Evolutionary conservation across 2,797 vertebrate genomes (phyloP).

Genomic region (Anas acuta): DNA sequence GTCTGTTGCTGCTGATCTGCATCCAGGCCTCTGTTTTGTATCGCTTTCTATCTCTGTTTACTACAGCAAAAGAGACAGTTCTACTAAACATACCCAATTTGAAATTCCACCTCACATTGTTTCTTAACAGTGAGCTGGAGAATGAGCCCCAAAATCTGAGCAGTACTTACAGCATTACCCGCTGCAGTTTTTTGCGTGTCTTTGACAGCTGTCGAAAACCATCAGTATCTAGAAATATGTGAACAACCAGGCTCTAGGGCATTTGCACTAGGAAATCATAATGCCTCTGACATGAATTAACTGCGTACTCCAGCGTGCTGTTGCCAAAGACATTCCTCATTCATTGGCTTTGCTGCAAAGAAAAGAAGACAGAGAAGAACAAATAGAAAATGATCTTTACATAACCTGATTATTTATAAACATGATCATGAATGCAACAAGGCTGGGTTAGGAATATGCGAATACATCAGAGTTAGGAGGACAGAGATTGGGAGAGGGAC

Average conservation of each 20-base stretch:
- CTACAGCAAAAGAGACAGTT: not conserved
- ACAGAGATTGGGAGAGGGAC: not conserved
- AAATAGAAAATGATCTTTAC: not conserved
- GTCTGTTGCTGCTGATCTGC: not conserved
- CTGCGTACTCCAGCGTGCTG: slow-evolving; percentile 4
- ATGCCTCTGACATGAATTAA: slow-evolving; percentile 32
- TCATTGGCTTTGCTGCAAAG: not conserved
- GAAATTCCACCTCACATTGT: not conserved
- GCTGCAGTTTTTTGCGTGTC: slow-evolving; percentile 42
- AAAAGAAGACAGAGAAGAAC: not conserved
- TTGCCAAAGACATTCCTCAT: slow-evolving; percentile 50
- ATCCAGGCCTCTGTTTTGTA: not conserved
- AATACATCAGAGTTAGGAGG: not conserved
- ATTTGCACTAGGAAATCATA: slow-evolving; percentile 34
- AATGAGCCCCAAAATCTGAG: not conserved
- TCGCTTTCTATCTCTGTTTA: not conserved
- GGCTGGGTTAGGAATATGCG: not conserved
- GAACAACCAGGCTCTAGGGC: slow-evolving; percentile 15
- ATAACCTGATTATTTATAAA: not conserved
- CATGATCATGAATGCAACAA: not conserved
- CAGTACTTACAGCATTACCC: slow-evolving; percentile 15
- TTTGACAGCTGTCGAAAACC: slow-evolving; percentile 52
- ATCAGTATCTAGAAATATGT: slow-evolving; percentile 33
- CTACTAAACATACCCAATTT: not conserved
- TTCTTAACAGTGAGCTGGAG: not conserved